Evolutionary conservation across 2,113 vertebrate species (phyloP), one percentile per base, ranked within the genome.

Genomic region (Guaruba guarouba): DNA sequence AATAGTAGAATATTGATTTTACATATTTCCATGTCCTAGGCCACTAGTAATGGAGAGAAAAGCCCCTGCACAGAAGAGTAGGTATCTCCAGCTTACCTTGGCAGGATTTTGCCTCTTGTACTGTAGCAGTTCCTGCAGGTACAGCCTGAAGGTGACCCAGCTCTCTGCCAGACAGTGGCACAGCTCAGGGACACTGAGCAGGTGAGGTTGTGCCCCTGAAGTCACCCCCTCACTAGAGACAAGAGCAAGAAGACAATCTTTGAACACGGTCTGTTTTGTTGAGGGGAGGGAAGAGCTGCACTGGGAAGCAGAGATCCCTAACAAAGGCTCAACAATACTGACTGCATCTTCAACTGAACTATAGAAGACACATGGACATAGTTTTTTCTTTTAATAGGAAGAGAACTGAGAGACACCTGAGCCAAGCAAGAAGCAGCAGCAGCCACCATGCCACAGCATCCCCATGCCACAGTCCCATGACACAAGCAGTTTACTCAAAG

Each of bases 131-230:
- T 99, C 99, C 97, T 99, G 99, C 92, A 99, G 97, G 96, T 99
- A 99, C 81, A 99, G 98, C 92, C 98, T 98, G 97, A 98, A 99
- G 97, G 98, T 99, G 98, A 99, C 97, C 98, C 99, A 99, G 98
- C 99, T 99, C 97, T 99, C 99, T 44, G 99, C 99, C 95, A 99
- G 98, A 97, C 98, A 99, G 96, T 99, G 98, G 97, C 99, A 99
- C 90, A 99, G 98, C 96, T 99, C 99, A 13, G 98, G 98, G 78
- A 99, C 96, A 75, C 99, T 99, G 95, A 99, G 98, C 94, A 99
- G 98, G 82, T 98, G 98, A 90, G 99, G 99, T 82, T 98, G 98
- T 49, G 93, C 97, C 24, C 98, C 97, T 96, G 97, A 96, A 35
- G 98, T 97, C 94, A 98, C 96, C 49, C 97, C 94, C 94, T 99